A percentile compares a stretch with the other conserved stretches of the same genome.
These are phyloP conservation scores for Drosophila truncata DNA, from an alignment of 1,140 invertebrate genomes.

Conservation along the genomic window DNA sequence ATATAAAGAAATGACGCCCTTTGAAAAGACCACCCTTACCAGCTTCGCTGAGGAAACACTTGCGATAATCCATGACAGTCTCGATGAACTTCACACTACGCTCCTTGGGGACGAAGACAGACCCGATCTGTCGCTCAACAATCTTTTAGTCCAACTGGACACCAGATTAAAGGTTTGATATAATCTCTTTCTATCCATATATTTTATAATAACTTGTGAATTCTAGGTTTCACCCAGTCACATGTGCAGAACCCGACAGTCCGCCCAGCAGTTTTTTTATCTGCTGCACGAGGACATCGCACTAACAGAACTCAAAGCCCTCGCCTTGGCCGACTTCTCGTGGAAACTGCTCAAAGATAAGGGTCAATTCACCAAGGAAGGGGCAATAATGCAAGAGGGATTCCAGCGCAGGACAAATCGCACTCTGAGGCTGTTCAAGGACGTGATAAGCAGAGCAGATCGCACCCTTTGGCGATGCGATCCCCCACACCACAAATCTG, in stretches of 20 bases:
- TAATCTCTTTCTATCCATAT: no score
- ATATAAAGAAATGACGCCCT: neutral
- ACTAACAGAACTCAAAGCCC: neutral
- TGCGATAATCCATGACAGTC: neutral
- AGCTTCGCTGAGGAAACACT: neutral
- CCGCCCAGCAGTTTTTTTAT: neutral
- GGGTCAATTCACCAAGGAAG: neutral
- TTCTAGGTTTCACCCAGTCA: neutral
- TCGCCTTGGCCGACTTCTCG: neutral
- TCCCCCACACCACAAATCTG: conserved; percentile 85
- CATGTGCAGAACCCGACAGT: neutral
- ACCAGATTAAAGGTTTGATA: neutral
- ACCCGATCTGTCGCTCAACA: neutral
- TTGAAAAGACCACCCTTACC: neutral
- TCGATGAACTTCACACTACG: neutral
- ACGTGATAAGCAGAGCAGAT: conserved; percentile 84
- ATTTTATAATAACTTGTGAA: neutral
- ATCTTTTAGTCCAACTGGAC: neutral
- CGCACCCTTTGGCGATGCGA: conserved; percentile 91
- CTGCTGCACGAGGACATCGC: neutral
- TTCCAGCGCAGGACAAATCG: neutral
- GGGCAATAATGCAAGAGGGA: neutral
- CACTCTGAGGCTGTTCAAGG: neutral
- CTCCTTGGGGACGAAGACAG: neutral
- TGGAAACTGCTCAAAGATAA: neutral